phyloP scores from a whole-genome alignment of 2,113 vertebrate genomes.

The Helogale parvula region DNA sequence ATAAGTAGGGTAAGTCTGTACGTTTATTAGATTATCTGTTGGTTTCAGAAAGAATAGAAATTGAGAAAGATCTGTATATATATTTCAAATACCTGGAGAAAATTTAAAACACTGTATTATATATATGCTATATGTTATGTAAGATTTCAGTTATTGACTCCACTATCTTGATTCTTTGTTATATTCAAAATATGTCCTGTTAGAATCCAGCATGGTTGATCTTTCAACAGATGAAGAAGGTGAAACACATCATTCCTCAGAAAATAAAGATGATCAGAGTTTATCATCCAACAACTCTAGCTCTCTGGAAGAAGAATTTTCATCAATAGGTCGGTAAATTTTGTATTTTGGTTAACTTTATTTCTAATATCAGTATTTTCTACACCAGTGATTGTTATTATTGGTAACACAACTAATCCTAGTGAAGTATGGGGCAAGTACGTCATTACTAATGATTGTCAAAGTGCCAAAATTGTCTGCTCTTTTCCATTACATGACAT shows the following conservation, averaged over 20 bases:
- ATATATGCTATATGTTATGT: neutral
- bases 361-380: neutral
- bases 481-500: neutral
- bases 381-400: neutral
- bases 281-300: neutral
- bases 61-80: neutral
- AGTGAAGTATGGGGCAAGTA: neutral
- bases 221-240: conserved; percentile 57
- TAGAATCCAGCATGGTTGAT: conserved; percentile 42
- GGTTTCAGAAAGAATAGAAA: conserved; percentile 24
- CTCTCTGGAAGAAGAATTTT: conserved; percentile 56
- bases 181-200: neutral
- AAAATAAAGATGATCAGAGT: neutral
- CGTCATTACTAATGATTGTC: neutral
- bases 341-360: neutral
- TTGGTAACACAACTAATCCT: conserved; percentile 2
- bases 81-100: neutral
- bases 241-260: neutral
- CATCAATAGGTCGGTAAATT: conserved; percentile 64
- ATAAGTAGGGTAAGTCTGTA: neutral
- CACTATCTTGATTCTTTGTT: conserved; percentile 6
- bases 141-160: conserved; percentile 34
- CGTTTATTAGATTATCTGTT: neutral
- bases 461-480: neutral
- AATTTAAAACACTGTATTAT: neutral